These are phyloP conservation scores for Phrynocephalus versicolor DNA, from an alignment of 2,113 vertebrate species.

Conservation along the genomic window DNA sequence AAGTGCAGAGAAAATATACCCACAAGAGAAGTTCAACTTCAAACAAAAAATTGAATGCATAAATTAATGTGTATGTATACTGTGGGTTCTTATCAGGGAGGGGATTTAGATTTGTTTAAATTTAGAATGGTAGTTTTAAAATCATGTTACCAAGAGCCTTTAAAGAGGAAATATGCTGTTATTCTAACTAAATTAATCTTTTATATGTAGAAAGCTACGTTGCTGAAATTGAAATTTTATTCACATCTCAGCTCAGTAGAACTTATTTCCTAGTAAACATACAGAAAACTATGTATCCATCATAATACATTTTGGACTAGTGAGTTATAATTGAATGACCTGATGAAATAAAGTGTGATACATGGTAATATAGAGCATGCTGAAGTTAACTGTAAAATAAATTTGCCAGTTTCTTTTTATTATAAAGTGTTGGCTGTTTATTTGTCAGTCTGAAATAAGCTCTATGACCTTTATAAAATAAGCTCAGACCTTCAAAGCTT, in stretches of 20 bases:
- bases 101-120: not conserved
- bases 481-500: not conserved
- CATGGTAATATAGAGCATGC: not conserved
- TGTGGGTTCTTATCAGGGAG: not conserved
- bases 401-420: not conserved
- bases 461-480: not conserved
- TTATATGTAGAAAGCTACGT: not conserved
- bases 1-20: not conserved
- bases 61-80: not conserved
- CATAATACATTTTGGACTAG: not conserved
- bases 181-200: slow-evolving; percentile 12
- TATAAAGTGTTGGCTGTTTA: not conserved
- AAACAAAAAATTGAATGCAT: not conserved
- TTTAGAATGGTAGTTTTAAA: not conserved
- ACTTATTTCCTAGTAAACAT: not conserved
- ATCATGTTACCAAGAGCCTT: not conserved
- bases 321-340: not conserved
- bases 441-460: not conserved
- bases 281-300: not conserved
- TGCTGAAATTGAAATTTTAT: not conserved
- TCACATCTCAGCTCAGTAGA: not conserved
- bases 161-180: not conserved
- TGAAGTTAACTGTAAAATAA: not conserved
- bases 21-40: not conserved
- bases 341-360: not conserved